Percentiles rank a stretch among this genome's conserved stretches.
phyloP scores from a whole-genome alignment of 2,113 vertebrate genomes.

The Cinclus cinclus region DNA sequence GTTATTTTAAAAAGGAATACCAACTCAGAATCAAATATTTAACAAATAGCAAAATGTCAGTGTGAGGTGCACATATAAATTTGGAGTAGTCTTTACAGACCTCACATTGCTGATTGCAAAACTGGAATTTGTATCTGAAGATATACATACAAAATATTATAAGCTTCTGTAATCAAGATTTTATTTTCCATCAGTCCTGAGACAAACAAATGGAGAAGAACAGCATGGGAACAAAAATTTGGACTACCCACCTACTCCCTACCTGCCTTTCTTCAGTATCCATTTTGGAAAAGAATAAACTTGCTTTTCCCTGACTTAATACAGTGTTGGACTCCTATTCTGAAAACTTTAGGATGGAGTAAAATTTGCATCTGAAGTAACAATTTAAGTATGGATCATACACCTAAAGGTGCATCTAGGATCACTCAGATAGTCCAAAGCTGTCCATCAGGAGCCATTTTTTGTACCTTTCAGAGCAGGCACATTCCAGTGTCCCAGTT shows the following conservation, averaged over 20 bases:
- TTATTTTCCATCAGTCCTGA: not conserved
- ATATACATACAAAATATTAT: not conserved
- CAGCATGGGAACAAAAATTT: not conserved
- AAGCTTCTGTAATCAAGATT: not conserved
- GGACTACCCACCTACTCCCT: not conserved
- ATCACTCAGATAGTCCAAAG: not conserved
- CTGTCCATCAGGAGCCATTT: not conserved
- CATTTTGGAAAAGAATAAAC: not conserved
- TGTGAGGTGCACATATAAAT: not conserved
- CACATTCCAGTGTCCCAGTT: not conserved
- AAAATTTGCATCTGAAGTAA: not conserved
- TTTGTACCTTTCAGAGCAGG: not conserved
- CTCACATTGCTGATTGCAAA: not conserved
- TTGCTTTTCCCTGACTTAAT: not conserved
- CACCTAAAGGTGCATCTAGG: not conserved
- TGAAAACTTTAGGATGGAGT: not conserved
- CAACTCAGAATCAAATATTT: not conserved
- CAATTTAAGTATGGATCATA: not conserved
- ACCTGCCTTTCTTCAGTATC: not conserved
- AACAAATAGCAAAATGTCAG: not conserved
- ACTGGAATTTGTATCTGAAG: not conserved
- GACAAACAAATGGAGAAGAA: not conserved
- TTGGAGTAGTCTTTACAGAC: not conserved
- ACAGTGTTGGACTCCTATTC: not conserved
- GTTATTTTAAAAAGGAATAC: not conserved